Conservation (phyloP, 2,888 invertebrate species). For the Diplolepis rosae region DNA sequence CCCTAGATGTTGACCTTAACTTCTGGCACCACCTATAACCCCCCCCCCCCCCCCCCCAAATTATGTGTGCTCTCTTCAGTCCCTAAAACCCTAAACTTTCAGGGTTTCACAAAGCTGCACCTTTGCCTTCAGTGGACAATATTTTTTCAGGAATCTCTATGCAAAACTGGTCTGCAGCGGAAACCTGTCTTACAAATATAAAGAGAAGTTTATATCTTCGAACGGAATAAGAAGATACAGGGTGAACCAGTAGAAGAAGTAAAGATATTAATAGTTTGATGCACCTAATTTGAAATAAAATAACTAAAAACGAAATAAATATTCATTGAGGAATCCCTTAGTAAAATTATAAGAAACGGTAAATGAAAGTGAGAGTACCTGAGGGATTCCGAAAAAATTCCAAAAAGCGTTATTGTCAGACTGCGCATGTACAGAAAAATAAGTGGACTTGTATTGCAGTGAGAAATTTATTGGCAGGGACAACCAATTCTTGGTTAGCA, state of each 20-base stretch:
- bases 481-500: too few species aligned
- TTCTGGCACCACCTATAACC: conserved; percentile 61
- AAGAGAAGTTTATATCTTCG: neutral
- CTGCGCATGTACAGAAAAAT: too few species aligned
- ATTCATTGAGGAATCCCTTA: too few species aligned
- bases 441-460: too few species aligned
- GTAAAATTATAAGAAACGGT: too few species aligned
- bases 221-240: neutral
- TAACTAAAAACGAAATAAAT: neutral
- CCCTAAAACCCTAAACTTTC: conserved; percentile 39
- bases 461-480: too few species aligned
- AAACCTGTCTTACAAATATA: neutral
- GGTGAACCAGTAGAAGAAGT: too few species aligned
- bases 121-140: conserved; percentile 53
- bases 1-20: conserved; percentile 59
- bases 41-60: conserved; percentile 51
- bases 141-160: conserved; percentile 49
- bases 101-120: conserved; percentile 51
- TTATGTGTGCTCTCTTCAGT: conserved; percentile 46
- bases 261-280: neutral
- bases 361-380: too few species aligned
- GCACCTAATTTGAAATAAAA: neutral
- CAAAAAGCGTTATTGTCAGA: neutral
- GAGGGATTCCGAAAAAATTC: too few species aligned
- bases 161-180: neutral